Percentiles rank a stretch among this genome's conserved stretches.
Evolutionary conservation across 1,140 invertebrate species (phyloP).

Genomic region (Meteorus sp.): DNA sequence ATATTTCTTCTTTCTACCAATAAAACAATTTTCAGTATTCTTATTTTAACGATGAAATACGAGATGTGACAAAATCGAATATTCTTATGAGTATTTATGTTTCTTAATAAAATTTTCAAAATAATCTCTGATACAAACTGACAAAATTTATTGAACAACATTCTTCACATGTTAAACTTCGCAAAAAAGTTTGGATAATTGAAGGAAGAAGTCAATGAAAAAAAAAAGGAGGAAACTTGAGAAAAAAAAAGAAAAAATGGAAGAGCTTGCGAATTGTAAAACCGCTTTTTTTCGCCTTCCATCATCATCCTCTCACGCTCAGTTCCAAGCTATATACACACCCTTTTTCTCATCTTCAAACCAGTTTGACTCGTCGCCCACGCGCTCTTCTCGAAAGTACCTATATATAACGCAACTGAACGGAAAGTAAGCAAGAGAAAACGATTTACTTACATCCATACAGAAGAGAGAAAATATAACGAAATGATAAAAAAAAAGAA

Average conservation of each 20-base stretch:
- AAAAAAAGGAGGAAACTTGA: neutral
- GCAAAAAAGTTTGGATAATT: no score
- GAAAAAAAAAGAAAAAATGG: neutral
- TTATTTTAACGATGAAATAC: no score
- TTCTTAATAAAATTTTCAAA: no score
- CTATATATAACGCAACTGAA: slow-evolving; percentile 14
- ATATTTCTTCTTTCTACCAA: no score
- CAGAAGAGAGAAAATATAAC: slow-evolving; percentile 4
- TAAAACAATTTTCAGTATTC: no score
- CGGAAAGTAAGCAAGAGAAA: slow-evolving; percentile 3
- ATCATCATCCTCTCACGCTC: slow-evolving; percentile 3
- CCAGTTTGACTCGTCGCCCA: slow-evolving; percentile 34
- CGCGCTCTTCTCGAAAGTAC: slow-evolving; percentile 19
- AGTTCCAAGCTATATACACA: neutral
- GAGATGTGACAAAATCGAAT: no score
- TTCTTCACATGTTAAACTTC: no score
- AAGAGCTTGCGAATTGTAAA: slow-evolving; percentile 9
- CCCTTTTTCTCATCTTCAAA: slow-evolving; percentile 28
- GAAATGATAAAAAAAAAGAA: neutral
- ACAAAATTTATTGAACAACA: no score
- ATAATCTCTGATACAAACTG: no score
- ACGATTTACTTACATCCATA: no score
- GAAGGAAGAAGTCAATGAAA: no score
- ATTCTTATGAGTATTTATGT: no score
- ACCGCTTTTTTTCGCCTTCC: slow-evolving; percentile 20